A percentile compares a stretch with the other conserved stretches of the same genome.
Conservation (phyloP, 37 sponge, comb jelly and placozoan genomes). For the Oopsacas minuta region DNA sequence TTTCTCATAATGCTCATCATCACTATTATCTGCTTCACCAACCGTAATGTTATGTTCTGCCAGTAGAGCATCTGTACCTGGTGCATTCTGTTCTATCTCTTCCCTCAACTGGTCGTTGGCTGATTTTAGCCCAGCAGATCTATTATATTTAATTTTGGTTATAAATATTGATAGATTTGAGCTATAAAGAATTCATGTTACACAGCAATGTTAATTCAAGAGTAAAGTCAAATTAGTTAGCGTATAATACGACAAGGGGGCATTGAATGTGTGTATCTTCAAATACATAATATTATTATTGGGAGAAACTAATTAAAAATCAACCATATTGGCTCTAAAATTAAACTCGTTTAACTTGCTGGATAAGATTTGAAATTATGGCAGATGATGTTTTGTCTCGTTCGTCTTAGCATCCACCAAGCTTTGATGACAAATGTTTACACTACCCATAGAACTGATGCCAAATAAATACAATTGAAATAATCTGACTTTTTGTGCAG, state of each 20-base stretch:
- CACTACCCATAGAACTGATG: conserved; percentile 19
- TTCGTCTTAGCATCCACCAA: neutral
- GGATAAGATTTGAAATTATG: neutral
- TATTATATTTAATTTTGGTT: too few relatives aligned
- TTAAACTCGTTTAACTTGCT: neutral
- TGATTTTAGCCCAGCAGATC: neutral
- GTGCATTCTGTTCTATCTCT: neutral
- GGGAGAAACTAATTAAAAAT: neutral
- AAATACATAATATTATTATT: too few relatives aligned
- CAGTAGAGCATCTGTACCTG: neutral
- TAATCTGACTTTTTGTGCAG: too few relatives aligned
- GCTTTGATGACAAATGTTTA: neutral
- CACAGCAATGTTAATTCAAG: too few relatives aligned
- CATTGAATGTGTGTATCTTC: too few relatives aligned
- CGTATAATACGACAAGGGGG: too few relatives aligned
- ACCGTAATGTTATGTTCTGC: neutral
- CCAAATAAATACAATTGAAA: neutral
- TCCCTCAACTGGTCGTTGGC: neutral
- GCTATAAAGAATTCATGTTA: too few relatives aligned
- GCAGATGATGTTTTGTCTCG: conserved; percentile 17
- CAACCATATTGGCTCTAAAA: neutral
- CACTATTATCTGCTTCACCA: neutral
- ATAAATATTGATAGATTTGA: too few relatives aligned
- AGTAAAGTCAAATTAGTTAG: too few relatives aligned
- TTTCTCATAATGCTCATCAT: conserved; percentile 11